Evolutionary conservation across 2,113 vertebrate genomes (phyloP).

Genomic region (Elachura formosa): DNA sequence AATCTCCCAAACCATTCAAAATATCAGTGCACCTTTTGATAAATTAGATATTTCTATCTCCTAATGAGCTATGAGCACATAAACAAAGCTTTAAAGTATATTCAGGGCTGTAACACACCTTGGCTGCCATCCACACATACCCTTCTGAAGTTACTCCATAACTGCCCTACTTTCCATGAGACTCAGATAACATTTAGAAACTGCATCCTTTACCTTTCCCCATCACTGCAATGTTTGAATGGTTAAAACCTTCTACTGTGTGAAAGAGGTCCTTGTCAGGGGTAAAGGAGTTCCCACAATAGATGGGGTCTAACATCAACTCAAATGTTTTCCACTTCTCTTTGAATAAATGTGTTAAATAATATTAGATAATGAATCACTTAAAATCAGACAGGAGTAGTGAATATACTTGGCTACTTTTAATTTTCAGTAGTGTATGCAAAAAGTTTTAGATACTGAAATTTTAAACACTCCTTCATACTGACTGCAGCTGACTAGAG

Average conservation of each 20-base stretch:
- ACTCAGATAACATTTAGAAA: neutral
- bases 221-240: neutral
- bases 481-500: neutral
- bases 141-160: neutral
- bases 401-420: neutral
- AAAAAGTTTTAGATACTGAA: neutral
- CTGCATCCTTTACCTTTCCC: neutral
- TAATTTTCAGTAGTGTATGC: neutral
- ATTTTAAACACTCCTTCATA: neutral
- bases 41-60: neutral
- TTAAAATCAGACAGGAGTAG: neutral
- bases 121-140: rapidly evolving
- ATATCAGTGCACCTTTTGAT: neutral
- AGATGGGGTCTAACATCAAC: neutral
- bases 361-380: neutral
- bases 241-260: neutral
- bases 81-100: neutral
- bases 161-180: neutral
- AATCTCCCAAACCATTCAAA: neutral
- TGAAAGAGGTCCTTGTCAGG: neutral
- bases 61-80: neutral
- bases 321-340: neutral
- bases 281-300: neutral
- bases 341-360: neutral
- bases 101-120: neutral